Evolutionary conservation across 2,888 invertebrate genomes (phyloP).

Genomic region (Hypsopygia costalis): DNA sequence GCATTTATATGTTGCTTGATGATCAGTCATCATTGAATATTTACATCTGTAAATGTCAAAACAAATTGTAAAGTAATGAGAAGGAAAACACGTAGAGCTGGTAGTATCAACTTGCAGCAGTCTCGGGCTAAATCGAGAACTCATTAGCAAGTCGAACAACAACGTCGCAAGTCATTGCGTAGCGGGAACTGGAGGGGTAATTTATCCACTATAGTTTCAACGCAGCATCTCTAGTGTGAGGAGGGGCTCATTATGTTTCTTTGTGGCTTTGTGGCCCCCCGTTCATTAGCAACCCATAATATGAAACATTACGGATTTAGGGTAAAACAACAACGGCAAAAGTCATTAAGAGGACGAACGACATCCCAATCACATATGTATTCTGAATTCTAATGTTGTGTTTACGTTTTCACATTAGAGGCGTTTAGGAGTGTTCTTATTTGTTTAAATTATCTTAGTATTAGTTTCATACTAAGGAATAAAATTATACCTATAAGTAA

Average conservation of each 20-base stretch:
- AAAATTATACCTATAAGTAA: no score
- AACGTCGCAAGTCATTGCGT: conserved; percentile 60
- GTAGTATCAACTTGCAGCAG: conserved; percentile 32
- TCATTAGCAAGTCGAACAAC: conserved; percentile 70
- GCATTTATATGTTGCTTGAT: no score
- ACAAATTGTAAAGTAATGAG: conserved; percentile 50
- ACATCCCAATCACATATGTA: conserved; percentile 1
- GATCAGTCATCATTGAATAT: background rate
- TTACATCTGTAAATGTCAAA: conserved; percentile 40
- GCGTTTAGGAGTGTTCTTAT: no score
- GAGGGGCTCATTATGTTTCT: conserved; percentile 44
- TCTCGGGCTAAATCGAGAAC: conserved; percentile 56
- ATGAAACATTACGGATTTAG: conserved; percentile 23
- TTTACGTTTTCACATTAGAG: no score
- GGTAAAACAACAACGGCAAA: conserved; percentile 16
- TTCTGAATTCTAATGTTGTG: background rate
- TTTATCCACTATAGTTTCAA: conserved; percentile 37
- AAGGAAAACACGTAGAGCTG: conserved; percentile 41
- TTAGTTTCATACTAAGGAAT: no score
- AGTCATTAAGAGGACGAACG: conserved; percentile 7
- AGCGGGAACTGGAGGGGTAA: conserved; percentile 23
- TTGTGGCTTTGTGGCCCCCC: conserved; percentile 41
- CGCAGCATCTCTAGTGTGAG: conserved; percentile 30
- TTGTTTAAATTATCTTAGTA: no score
- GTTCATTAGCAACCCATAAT: conserved; percentile 39